Base-by-base conservation (phyloP, 2,113 vertebrate species). In the Archocentrus centrarchus region DNA sequence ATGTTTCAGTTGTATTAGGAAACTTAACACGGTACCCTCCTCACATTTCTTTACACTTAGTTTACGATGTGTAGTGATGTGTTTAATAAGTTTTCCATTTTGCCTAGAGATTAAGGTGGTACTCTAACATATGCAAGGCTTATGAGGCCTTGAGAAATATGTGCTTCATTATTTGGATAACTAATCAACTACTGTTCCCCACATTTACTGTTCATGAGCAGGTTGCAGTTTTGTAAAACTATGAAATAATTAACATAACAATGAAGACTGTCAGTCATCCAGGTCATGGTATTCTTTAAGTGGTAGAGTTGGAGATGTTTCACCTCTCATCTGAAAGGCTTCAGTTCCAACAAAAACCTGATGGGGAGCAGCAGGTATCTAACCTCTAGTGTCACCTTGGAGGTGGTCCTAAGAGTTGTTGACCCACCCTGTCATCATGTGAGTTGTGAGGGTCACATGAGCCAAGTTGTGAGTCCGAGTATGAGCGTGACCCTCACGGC, bases 21-120 rank as follows among this genome's bases (percentile, higher is more conserved):
- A 57, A 27, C 11, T 66, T 58, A 83, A 86, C 32, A 66, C 1
- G 41, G 88, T 92, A 86, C 91, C 85, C 15, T 53, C 15, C 14
- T 83, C 47, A 77, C 47, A 63, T 59, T 77, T 20, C 14, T 70
- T 7, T 37, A 81, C 18, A 75, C 17, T 75, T 39, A 59, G 10
- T 78, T 79, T 79, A 75, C 55, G 59, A 14, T 20, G 24, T 59
- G 22, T 47, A 77, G 78, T 39, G 30, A 57, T 64, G 35, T 22
- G 6, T 82, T 87, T 39, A 63, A 22, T 77, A 50, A 78, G 44
- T 59, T 53, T 77, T 41, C 6, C 39, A 61, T 59, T 79, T 61
- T 80, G 55, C 22, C 53, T 32, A 44, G 39, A 58, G n/a, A 79
- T 32, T 39, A 61, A 14, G 11, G 61, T 77, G 37, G 68, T 78